A percentile compares a stretch with the other conserved stretches of the same genome.
phyloP scores from a whole-genome alignment of 2,797 vertebrate species.

The Pangasius sanitwongsei region DNA sequence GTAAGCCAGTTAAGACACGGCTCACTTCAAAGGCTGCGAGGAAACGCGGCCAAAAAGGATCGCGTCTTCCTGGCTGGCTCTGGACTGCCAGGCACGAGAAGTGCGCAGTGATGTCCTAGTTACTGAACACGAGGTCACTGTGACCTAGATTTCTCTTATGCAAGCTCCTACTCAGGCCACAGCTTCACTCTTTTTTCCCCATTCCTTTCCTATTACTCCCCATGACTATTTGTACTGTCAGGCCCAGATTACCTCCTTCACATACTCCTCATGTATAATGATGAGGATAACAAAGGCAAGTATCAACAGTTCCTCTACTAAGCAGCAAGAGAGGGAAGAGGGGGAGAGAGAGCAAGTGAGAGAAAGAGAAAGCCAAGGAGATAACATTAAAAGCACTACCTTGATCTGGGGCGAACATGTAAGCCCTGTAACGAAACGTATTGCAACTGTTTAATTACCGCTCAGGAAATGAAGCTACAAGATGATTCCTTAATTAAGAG shows the following conservation, averaged over 20 bases:
- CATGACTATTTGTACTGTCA: constrained; percentile 72
- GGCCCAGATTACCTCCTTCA: constrained; percentile 74
- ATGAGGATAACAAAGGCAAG: constrained; percentile 78
- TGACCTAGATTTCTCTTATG: constrained; percentile 77
- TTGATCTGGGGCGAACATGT: constrained; percentile 87
- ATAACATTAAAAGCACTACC: constrained; percentile 87
- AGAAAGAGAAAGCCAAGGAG: constrained; percentile 59
- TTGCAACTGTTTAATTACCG: constrained; percentile 86
- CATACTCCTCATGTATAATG: constrained; percentile 77
- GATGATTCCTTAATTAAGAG: constrained; percentile 88
- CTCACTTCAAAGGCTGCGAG: constrained; percentile 76
- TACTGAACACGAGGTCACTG: constrained; percentile 77
- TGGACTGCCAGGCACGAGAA: constrained; percentile 65
- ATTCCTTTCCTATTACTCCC: constrained; percentile 55
- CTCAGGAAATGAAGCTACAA: constrained; percentile 86
- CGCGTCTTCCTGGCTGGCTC: constrained; percentile 68
- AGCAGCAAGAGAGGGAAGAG: constrained; percentile 64
- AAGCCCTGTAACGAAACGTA: constrained; percentile 86
- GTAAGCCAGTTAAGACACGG: constrained; percentile 71
- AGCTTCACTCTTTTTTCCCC: constrained; percentile 24
- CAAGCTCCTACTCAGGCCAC: constrained; percentile 12
- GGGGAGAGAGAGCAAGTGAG: not conserved
- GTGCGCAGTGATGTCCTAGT: constrained; percentile 78
- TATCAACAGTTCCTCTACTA: constrained; percentile 82
- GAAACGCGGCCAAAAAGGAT: constrained; percentile 73